A percentile compares a stretch with the other conserved stretches of the same genome.
phyloP scores from a whole-genome alignment of 1,140 invertebrate genomes.

The Meloidogyne hapla region DNA sequence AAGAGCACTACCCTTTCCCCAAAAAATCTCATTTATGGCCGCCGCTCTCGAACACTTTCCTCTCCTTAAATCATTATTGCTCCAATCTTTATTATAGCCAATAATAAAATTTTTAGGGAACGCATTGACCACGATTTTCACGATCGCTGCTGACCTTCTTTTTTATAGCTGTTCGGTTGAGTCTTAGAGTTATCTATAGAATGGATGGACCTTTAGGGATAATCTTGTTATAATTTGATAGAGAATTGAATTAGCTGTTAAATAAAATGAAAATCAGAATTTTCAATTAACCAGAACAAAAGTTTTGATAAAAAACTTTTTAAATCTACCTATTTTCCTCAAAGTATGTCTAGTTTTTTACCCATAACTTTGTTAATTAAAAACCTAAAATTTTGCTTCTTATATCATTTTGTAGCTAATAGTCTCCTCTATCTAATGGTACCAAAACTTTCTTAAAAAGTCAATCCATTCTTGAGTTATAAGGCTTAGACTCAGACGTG shows the following conservation, averaged over 20 bases:
- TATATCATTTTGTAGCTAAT: background rate
- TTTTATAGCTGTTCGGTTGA: background rate
- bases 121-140: background rate
- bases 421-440: background rate
- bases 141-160: background rate
- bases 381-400: background rate
- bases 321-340: background rate
- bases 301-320: background rate
- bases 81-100: background rate
- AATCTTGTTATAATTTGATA: background rate
- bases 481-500: background rate
- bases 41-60: background rate
- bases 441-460: background rate
- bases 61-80: background rate
- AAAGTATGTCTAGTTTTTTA: background rate
- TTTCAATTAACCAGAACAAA: too few relatives aligned
- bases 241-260: background rate
- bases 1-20: background rate
- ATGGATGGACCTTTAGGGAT: too few relatives aligned
- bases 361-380: background rate
- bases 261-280: background rate
- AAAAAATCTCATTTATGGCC: constrained; percentile 6
- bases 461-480: background rate
- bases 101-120: background rate
- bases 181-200: background rate